Base-by-base conservation (phyloP, 2,113 vertebrate species). In the Macrotis lagotis region DNA sequence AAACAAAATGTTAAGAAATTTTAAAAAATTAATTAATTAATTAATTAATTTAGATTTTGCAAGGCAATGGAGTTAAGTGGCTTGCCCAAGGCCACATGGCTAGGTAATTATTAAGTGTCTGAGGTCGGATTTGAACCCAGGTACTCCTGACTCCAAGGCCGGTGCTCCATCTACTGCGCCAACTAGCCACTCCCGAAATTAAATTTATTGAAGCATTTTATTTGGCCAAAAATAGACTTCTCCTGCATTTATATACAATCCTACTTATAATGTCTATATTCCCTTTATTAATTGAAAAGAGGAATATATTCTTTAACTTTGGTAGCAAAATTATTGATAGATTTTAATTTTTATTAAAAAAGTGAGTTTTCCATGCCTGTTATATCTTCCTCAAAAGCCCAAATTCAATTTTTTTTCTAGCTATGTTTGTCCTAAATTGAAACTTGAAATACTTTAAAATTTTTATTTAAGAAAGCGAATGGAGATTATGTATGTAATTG, bases 371-470 rank as follows among this genome's bases (percentile, higher is more conserved):
- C 44, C n/a, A 83, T 44, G 37, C 1, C 44, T 83, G 44, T 44
- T 66, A 24, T 83, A 44, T 83, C 16, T 44, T 83, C 11, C 26
- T 83, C 19, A 83, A 22, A 83, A 44, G n/a, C 19, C 66, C 66
- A 44, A 44, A 24, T 83, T 74, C 16, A 74, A 66, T 19, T 19
- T 59, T 59, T 55, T 55, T 59, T 59, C 55, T 59, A 59, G 31
- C 12, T 6, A 25, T 16, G 2, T 92, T 96, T 89, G 25, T 47
- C 48, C 22, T 53, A 91, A 92, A 74, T 95, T 89, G 66, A 95
- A 92, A 51, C 88, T 96, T 91, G 92, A 93, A 66, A 92, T 50
- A 31, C 44, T 93, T 96, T 94, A 47, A 0, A 95, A 50, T 48
- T 95, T 83, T 90, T 92, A 48, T 48, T 83, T 44, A 83, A 50